Percentiles rank a stretch among this genome's conserved stretches.
These are phyloP conservation scores for Agonopterix alstromeriana DNA, from an alignment of 2,888 invertebrate genomes.

Conservation along the genomic window DNA sequence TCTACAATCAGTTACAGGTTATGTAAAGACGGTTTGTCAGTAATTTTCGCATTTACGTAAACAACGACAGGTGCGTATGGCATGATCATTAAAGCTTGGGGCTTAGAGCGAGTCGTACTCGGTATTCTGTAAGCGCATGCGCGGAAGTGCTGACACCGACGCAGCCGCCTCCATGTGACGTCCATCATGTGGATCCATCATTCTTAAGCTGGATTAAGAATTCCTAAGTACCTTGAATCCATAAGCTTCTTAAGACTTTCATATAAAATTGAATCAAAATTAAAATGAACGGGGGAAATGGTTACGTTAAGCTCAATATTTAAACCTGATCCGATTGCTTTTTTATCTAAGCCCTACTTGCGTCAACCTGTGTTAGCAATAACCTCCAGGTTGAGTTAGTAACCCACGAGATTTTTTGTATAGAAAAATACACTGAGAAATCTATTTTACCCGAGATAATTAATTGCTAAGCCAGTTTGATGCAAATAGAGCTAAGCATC, in stretches of 20 bases:
- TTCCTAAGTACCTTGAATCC: constrained; percentile 5
- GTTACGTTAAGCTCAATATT: too few relatives aligned
- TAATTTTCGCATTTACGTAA: constrained; percentile 15
- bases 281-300: too few relatives aligned
- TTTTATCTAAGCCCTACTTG: too few relatives aligned
- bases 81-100: constrained; percentile 1
- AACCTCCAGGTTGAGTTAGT: too few relatives aligned
- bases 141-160: constrained; percentile 27
- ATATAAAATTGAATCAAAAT: background rate
- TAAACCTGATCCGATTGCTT: too few relatives aligned
- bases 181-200: constrained; percentile 17
- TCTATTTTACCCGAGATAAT: too few relatives aligned
- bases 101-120: background rate
- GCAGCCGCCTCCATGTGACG: constrained; percentile 21
- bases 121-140: constrained; percentile 14
- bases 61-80: background rate
- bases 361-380: too few relatives aligned
- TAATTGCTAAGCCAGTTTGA: too few relatives aligned
- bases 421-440: too few relatives aligned
- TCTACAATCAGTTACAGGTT: constrained; percentile 9
- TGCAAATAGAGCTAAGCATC: too few relatives aligned
- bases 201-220: constrained; percentile 18
- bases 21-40: constrained; percentile 6
- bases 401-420: too few relatives aligned
- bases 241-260: constrained; percentile 11